Conservation (phyloP, 2,888 invertebrate genomes). For the Drosophila buzzatii region DNA sequence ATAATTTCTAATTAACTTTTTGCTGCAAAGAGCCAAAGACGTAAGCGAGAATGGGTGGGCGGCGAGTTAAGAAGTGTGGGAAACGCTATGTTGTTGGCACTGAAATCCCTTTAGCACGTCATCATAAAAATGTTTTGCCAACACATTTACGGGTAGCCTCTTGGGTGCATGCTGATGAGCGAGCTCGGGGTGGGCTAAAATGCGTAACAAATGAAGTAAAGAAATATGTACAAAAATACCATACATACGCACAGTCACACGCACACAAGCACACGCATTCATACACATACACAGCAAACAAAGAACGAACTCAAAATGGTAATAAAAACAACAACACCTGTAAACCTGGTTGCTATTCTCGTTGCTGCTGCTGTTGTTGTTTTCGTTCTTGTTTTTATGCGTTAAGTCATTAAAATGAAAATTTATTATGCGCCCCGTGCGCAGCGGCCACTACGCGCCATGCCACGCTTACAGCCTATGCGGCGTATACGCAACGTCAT, state of each 20-base stretch:
- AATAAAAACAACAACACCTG: constrained; percentile 75
- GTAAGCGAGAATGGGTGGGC: background rate
- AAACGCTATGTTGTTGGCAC: constrained; percentile 11
- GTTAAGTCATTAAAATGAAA: constrained; percentile 81
- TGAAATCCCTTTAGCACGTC: constrained; percentile 77
- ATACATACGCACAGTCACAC: constrained; percentile 17
- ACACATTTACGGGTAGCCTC: constrained; percentile 72
- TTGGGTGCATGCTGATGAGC: constrained; percentile 46
- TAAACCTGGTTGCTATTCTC: constrained; percentile 50
- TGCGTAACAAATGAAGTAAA: constrained; percentile 76
- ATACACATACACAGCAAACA: constrained; percentile 17
- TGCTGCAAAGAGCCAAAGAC: constrained; percentile 56
- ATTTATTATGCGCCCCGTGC: constrained; percentile 75
- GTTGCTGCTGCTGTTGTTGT: constrained; percentile 35
- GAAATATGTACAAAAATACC: constrained; percentile 61
- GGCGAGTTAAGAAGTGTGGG: constrained; percentile 1
- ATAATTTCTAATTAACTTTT: constrained; percentile 77
- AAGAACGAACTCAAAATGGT: constrained; percentile 53
- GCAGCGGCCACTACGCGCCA: constrained; percentile 24
- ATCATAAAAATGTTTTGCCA: constrained; percentile 78
- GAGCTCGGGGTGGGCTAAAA: constrained; percentile 18
- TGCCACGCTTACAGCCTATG: constrained; percentile 48
- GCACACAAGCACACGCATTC: background rate
- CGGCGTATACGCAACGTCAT: constrained; percentile 61
- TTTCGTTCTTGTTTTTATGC: constrained; percentile 66